A percentile compares a stretch with the other conserved stretches of the same genome.
Conservation (phyloP, 2,797 vertebrate genomes). For the Tarsius wallacei region DNA sequence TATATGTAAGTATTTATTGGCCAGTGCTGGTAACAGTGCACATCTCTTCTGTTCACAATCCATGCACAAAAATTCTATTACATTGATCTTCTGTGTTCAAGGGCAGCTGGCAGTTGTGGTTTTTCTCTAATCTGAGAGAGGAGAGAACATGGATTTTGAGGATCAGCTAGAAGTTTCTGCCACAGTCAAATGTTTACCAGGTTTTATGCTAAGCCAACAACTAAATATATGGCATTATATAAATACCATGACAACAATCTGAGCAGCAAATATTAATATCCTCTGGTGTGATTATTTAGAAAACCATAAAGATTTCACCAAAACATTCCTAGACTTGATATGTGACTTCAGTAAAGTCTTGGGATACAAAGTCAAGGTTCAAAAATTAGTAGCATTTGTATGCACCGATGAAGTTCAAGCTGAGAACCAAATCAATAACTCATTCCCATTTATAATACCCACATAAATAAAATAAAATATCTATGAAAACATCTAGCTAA, state of each 20-base stretch:
- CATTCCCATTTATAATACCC: too few species aligned
- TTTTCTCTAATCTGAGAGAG: background rate
- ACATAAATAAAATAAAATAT: too few species aligned
- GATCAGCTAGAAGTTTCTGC: background rate
- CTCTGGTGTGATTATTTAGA: background rate
- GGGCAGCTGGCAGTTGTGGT: background rate
- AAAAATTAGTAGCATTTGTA: too few species aligned
- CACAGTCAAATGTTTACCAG: background rate
- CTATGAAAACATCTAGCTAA: too few species aligned
- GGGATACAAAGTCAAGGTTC: too few species aligned
- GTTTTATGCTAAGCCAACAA: background rate
- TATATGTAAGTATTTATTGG: fast-evolving
- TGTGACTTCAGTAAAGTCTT: too few species aligned
- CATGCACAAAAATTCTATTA: background rate
- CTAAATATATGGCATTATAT: background rate
- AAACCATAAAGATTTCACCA: too few species aligned
- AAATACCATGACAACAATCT: background rate
- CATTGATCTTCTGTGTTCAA: background rate
- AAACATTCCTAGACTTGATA: too few species aligned
- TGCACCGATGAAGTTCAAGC: too few species aligned
- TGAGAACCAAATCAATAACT: too few species aligned
- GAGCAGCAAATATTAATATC: background rate
- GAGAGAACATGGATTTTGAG: background rate
- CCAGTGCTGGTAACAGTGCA: background rate
- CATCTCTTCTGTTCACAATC: background rate